Evolutionary conservation across 2,113 vertebrate genomes (phyloP).

Genomic region (Ochotona princeps): DNA sequence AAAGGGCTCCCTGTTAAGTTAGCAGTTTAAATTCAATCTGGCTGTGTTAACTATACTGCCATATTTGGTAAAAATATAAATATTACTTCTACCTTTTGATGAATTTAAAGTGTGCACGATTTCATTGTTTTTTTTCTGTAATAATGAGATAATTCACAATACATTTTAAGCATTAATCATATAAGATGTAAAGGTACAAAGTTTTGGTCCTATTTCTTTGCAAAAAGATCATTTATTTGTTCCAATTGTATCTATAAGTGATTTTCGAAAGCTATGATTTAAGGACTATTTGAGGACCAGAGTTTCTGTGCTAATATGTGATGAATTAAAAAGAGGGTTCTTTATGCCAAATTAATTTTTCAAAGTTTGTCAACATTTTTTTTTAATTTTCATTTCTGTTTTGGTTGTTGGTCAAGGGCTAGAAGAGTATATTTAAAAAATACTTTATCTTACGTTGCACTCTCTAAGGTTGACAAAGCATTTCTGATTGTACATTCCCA

Average conservation of each 20-base stretch:
- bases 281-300: neutral
- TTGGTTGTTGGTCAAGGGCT: too few relatives aligned
- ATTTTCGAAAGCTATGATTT: neutral
- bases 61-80: constrained; percentile 64
- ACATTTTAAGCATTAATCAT: constrained; percentile 27
- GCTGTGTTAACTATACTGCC: constrained; percentile 73
- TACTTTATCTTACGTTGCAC: neutral
- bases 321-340: neutral
- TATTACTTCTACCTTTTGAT: constrained; percentile 8
- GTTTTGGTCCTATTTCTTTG: constrained; percentile 23
- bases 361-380: neutral
- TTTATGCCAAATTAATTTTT: neutral
- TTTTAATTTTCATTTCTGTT: neutral
- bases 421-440: fast-evolving
- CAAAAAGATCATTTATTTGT: neutral
- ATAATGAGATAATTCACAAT: neutral
- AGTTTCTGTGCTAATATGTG: neutral
- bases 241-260: constrained; percentile 15
- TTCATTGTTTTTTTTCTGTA: constrained; percentile 54
- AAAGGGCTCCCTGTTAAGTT: constrained; percentile 68
- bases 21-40: constrained; percentile 77
- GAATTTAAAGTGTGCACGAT: constrained; percentile 61
- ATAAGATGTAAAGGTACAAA: constrained; percentile 12
- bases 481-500: neutral
- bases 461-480: neutral